A percentile compares a stretch with the other conserved stretches of the same genome.
Conservation (phyloP, 1,140 invertebrate genomes). For the Apocrypta bakeri region DNA sequence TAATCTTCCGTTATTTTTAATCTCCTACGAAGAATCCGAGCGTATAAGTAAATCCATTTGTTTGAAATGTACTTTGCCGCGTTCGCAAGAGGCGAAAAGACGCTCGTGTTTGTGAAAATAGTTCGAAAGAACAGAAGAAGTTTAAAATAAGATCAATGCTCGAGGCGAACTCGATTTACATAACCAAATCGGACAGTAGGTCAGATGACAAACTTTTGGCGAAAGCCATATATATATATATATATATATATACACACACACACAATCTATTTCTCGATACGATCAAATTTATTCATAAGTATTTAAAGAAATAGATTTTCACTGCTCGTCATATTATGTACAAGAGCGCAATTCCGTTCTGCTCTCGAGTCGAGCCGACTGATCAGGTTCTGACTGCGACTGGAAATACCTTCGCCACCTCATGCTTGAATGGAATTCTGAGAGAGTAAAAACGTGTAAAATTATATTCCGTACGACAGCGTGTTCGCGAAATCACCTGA, state of each 20-base stretch:
- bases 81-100: neutral
- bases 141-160: neutral
- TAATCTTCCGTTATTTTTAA: constrained; percentile 2
- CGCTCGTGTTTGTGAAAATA: neutral
- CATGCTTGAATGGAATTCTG: too few species aligned
- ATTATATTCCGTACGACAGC: too few species aligned
- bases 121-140: neutral
- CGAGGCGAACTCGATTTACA: neutral
- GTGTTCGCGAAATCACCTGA: neutral
- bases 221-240: neutral
- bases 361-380: too few species aligned
- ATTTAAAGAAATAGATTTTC: too few species aligned
- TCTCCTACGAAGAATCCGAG: neutral
- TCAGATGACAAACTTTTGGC: constrained; percentile 8
- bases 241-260: too few species aligned
- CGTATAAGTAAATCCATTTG: neutral
- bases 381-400: too few species aligned
- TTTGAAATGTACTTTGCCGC: neutral
- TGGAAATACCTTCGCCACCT: too few species aligned
- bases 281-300: too few species aligned
- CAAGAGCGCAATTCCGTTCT: too few species aligned
- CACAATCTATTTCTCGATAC: too few species aligned
- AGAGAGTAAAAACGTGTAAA: too few species aligned
- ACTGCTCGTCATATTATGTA: too few species aligned
- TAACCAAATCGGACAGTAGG: neutral